Evolutionary conservation across 2,888 invertebrate species (phyloP), one percentile per base, ranked within the genome.

Genomic region (Dryomyza anilis): DNA sequence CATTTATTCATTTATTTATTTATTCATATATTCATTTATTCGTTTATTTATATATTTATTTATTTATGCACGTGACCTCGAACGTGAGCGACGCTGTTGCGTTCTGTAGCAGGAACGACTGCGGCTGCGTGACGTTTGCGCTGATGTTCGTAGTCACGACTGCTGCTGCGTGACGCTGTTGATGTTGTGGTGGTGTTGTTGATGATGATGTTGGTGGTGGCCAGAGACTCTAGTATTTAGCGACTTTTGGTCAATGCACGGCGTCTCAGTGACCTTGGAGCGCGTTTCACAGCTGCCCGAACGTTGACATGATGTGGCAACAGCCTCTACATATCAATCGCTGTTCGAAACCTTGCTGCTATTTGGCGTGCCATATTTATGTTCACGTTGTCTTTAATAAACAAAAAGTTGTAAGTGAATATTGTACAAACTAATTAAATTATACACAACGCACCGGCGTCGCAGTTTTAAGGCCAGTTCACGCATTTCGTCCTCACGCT

Each of bases 401-500:
- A 21, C 10, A 39, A 57, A n/a, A 14, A 21, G 12, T 25, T 6
- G 5, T 33, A 39, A 43, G 12, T 8, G 4, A 25, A 16, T 43
- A 8, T 57, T 4, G 10, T n/a, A 29, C 1, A 45, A 21, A 59
- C 19, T 21, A 52, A 21, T 25, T 25, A 16, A 10, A 25, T 60
- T n/a, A n/a, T n/a, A n/a, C n/a, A n/a, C n/a, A n/a, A 71, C 70
- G 73, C 82, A 94, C 92, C 93, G 90, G 84, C 94, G 87, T 4
- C 96, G 86, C 74, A 96, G 86, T 83, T 94, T 94, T 73, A 96
- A 87, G 43, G 95, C 94, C 83, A 96, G 87, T 81, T 95, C 93
- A 46, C 96, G 85, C 84, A 96, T 89, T 83, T 96, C 96, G 81
- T 96, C 94, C 83, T 96, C 96, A 59, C 97, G 87, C 65, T 94